Base-by-base conservation (phyloP, 2,797 vertebrate genomes). In the Silurus lanzhouensis region DNA sequence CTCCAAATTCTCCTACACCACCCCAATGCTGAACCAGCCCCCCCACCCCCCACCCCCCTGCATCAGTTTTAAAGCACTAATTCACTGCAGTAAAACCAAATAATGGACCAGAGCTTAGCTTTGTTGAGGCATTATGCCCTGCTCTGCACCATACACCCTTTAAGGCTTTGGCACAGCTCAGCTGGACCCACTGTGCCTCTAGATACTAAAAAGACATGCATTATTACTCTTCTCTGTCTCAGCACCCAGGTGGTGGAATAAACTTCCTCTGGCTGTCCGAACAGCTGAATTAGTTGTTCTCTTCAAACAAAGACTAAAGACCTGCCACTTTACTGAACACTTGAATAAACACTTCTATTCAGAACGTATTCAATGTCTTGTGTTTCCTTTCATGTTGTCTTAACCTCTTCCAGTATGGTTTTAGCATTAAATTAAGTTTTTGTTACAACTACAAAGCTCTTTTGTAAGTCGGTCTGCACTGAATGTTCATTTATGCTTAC, bases 251-350 rank as follows among this genome's bases (percentile, higher is more conserved):
- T 81, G 63, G 61, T 52, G 17, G 25, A 22, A 67, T 55, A n/a
- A 81, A 55, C 63, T 67, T 81, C 61, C 63, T 25, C n/a, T 52
- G 10, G 63, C n/a, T 81, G 63, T 67, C n/a, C 8, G 8, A 55
- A 27, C 25, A 67, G 46, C 15, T 67, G 46, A 67, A 55, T 66
- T 80, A 48, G 17, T 81, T 5, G 10, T 61, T 67, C 25, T 31
- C 78, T 81, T 27, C n/a, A 67, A 22, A 81, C 15, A 20, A 67
- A 81, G 79, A 13, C 25, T 81, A 46, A 55, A 81, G 63, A 55
- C 63, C 63, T 48, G 17, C 22, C 27, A 10, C 22, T 64, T 80
- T 7, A 80, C 61, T 6, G 14, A 25, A 14, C 60, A 80, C 44
- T 25, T 80, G 1, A 79, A 63, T 25, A 64, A 80, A 80, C 20